Percentiles rank a stretch among this genome's conserved stretches.
Conservation (phyloP, 2,888 invertebrate genomes). For the Doris montereyensis region DNA sequence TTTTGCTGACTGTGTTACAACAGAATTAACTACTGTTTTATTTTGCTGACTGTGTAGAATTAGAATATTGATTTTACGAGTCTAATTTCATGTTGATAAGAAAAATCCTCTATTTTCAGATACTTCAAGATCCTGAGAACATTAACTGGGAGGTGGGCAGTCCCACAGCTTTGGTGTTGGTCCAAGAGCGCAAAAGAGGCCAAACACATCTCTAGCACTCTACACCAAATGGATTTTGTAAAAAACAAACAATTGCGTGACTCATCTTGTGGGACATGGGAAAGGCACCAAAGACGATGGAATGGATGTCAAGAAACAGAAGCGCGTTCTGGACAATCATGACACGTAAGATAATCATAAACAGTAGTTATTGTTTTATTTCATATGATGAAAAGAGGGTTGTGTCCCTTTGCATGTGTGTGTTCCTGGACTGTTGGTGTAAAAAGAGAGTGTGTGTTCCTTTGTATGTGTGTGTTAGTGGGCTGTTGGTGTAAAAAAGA, state of each 20-base stretch:
- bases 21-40: too few relatives aligned
- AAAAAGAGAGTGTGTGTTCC: too few relatives aligned
- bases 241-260: constrained; percentile 44
- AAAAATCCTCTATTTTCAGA: constrained; percentile 41
- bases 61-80: too few relatives aligned
- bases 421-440: too few relatives aligned
- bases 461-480: too few relatives aligned
- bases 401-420: too few relatives aligned
- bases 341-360: constrained; percentile 44
- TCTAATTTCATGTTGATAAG: too few relatives aligned
- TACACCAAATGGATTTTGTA: constrained; percentile 44
- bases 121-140: constrained; percentile 45
- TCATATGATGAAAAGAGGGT: too few relatives aligned
- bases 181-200: constrained; percentile 60
- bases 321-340: constrained; percentile 53
- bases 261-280: constrained; percentile 63
- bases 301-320: constrained; percentile 65
- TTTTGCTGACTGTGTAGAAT: too few relatives aligned
- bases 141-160: constrained; percentile 46
- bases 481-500: too few relatives aligned
- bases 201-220: constrained; percentile 47
- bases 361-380: neutral
- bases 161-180: constrained; percentile 63
- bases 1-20: too few relatives aligned
- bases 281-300: constrained; percentile 56